phyloP scores from a whole-genome alignment of 2,113 vertebrate genomes.

The Hypanus sabinus region DNA sequence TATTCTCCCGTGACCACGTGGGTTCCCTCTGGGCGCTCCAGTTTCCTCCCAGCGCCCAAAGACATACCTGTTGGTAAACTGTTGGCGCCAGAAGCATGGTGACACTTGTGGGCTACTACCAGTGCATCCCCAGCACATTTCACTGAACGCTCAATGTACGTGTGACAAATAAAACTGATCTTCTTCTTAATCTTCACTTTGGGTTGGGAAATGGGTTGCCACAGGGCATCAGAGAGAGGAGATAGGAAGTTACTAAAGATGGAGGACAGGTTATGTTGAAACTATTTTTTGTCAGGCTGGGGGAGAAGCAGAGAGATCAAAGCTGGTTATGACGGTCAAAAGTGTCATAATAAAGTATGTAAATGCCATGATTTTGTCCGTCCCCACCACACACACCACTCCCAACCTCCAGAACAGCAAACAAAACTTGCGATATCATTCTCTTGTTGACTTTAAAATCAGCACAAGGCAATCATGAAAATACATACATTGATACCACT shows the following conservation, averaged over 20 bases:
- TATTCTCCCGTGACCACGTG: too few relatives aligned
- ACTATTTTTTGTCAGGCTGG: neutral
- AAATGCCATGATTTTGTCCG: neutral
- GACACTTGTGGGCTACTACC: too few relatives aligned
- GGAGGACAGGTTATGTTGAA: neutral
- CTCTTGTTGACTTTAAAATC: neutral
- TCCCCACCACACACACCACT: too few relatives aligned
- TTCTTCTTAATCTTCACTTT: too few relatives aligned
- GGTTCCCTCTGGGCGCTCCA: too few relatives aligned
- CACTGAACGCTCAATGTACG: too few relatives aligned
- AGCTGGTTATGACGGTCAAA: neutral
- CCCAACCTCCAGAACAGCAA: neutral
- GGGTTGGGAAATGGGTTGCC: neutral
- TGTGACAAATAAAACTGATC: too few relatives aligned
- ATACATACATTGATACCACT: neutral
- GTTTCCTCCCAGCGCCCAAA: too few relatives aligned
- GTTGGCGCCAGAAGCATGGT: too few relatives aligned
- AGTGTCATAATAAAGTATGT: neutral
- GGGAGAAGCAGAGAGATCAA: neutral
- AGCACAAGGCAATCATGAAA: neutral
- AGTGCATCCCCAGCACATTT: too few relatives aligned
- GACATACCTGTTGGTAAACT: too few relatives aligned
- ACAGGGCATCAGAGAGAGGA: neutral
- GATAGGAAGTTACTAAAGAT: neutral
- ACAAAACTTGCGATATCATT: neutral